Evolutionary conservation across 2,888 invertebrate species (phyloP).

Genomic region (Drosophila multiciliata): DNA sequence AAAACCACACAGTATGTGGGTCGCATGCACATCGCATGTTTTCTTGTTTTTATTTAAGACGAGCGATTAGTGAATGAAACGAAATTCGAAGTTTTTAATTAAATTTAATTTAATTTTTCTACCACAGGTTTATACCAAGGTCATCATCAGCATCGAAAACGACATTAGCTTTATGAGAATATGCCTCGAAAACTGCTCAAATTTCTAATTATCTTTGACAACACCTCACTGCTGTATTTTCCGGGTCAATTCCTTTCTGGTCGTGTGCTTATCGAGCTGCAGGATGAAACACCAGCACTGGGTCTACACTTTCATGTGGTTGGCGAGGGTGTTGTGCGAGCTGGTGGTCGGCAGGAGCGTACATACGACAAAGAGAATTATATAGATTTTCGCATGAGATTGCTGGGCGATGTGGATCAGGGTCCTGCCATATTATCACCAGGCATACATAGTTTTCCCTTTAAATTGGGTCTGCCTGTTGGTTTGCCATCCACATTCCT

Average conservation of each 20-base stretch:
- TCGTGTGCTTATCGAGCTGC: conserved; percentile 95
- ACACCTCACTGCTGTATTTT: conserved; percentile 95
- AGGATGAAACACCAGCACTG: conserved; percentile 96
- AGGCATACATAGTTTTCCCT: conserved; percentile 97
- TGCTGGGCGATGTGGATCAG: conserved; percentile 94
- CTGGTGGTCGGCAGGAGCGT: conserved; percentile 91
- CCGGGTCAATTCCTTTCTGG: conserved; percentile 97
- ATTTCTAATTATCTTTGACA: conserved; percentile 97
- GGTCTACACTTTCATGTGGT: conserved; percentile 97
- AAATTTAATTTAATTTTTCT: not conserved
- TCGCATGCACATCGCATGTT: not conserved
- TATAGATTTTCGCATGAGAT: conserved; percentile 96
- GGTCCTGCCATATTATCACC: conserved; percentile 93
- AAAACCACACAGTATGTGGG: conserved; percentile 6
- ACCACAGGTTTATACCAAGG: conserved; percentile 29
- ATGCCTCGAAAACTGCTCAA: conserved; percentile 96
- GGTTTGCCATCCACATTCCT: conserved; percentile 96
- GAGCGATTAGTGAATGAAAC: not conserved
- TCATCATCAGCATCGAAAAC: not conserved
- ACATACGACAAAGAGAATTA: conserved; percentile 97
- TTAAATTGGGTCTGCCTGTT: conserved; percentile 94
- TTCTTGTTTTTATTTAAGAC: not conserved
- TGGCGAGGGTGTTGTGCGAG: conserved; percentile 96
- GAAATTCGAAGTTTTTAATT: not conserved
- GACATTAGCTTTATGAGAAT: conserved; percentile 3